phyloP scores from a whole-genome alignment of 2,888 invertebrate genomes.

The Myopa testacea region DNA sequence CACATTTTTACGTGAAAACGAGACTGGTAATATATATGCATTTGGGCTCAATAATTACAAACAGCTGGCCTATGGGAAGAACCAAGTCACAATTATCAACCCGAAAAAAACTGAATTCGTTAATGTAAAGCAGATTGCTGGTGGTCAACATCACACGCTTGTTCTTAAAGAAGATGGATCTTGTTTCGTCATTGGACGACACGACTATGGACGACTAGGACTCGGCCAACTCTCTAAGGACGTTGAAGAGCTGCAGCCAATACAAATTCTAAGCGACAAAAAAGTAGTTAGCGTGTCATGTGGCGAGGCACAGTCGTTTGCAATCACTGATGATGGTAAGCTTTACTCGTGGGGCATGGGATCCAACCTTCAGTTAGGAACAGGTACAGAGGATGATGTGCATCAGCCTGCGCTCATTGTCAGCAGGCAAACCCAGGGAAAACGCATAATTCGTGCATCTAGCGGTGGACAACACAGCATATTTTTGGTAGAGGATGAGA shows the following conservation, averaged over 20 bases:
- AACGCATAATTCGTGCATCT: constrained; percentile 73
- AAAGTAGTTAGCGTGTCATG: constrained; percentile 79
- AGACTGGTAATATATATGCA: constrained; percentile 79
- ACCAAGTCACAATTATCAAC: constrained; percentile 54
- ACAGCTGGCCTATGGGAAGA: constrained; percentile 79
- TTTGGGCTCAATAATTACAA: constrained; percentile 95
- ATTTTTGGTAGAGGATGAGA: constrained; percentile 71
- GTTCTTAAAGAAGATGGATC: constrained; percentile 77
- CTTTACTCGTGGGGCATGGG: constrained; percentile 95
- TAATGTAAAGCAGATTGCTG: constrained; percentile 66
- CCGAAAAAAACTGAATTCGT: constrained; percentile 59
- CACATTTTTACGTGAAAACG: constrained; percentile 69
- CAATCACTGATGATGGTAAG: constrained; percentile 81
- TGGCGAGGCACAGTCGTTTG: constrained; percentile 84
- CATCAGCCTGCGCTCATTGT: constrained; percentile 72
- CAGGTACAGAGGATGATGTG: constrained; percentile 77
- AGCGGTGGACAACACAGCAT: constrained; percentile 91
- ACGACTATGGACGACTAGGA: constrained; percentile 93
- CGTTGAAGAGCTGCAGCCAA: constrained; percentile 73
- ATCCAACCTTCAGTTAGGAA: constrained; percentile 86
- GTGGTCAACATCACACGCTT: constrained; percentile 92
- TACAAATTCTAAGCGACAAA: constrained; percentile 74
- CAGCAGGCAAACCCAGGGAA: constrained; percentile 76
- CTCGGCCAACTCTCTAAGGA: constrained; percentile 80
- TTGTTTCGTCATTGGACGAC: constrained; percentile 84